These are phyloP conservation scores for Drosophila differens DNA, from an alignment of 2,888 invertebrate genomes.

Conservation along the genomic window DNA sequence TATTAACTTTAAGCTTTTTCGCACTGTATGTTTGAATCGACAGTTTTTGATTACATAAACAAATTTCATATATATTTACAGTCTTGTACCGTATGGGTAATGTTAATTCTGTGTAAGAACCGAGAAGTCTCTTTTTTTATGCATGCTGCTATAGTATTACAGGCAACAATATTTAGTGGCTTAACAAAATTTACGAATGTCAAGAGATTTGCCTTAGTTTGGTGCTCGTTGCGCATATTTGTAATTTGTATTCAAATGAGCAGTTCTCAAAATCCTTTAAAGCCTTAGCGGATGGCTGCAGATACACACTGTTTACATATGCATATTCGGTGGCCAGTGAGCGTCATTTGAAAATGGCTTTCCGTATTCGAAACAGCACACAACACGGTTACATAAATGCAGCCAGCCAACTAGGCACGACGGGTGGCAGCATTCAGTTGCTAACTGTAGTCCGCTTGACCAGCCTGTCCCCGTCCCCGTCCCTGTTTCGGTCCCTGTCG, in stretches of 20 bases:
- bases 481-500: neutral
- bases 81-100: neutral
- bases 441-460: constrained; percentile 10
- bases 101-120: neutral
- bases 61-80: neutral
- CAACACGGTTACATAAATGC: constrained; percentile 66
- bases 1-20: neutral
- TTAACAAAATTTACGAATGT: constrained; percentile 52
- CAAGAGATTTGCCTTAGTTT: constrained; percentile 51
- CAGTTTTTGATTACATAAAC: neutral
- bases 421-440: constrained; percentile 25
- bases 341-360: constrained; percentile 74
- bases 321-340: constrained; percentile 66
- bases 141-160: neutral
- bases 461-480: constrained; percentile 7
- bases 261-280: constrained; percentile 69
- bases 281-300: constrained; percentile 56
- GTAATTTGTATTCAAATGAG: constrained; percentile 79
- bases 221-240: constrained; percentile 60
- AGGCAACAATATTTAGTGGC: constrained; percentile 18
- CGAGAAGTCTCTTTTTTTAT: neutral
- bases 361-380: constrained; percentile 51
- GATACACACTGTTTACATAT: constrained; percentile 67
- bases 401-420: constrained; percentile 27
- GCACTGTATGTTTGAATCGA: neutral